These are phyloP conservation scores for Phrynocephalus vlangalii DNA, from an alignment of 2,797 vertebrate genomes.

Conservation along the genomic window DNA sequence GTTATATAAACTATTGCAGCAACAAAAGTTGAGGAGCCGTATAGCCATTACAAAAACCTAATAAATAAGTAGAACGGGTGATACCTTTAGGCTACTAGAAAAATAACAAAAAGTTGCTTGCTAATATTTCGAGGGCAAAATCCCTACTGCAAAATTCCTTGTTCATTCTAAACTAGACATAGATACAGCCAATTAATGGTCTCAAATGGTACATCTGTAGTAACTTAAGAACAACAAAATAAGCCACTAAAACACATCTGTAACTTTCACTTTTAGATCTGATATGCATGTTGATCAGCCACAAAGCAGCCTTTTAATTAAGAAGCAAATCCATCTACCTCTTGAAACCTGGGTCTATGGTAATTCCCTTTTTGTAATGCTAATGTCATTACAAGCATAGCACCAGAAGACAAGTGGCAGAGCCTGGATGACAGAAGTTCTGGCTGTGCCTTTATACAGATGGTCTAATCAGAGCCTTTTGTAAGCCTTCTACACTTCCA, in stretches of 20 bases:
- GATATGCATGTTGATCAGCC: fast-evolving
- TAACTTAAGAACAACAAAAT: too few relatives aligned
- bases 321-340: conserved; percentile 21
- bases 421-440: conserved; percentile 57
- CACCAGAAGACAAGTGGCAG: conserved; percentile 50
- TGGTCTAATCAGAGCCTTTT: conserved; percentile 57
- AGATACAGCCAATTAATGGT: too few relatives aligned
- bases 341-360: conserved; percentile 31
- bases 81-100: too few relatives aligned
- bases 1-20: too few relatives aligned
- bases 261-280: conserved; percentile 7
- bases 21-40: too few relatives aligned
- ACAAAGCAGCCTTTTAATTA: conserved; percentile 60
- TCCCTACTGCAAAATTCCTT: too few relatives aligned
- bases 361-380: conserved; percentile 75
- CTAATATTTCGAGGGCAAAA: too few relatives aligned
- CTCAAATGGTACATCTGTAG: too few relatives aligned
- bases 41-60: too few relatives aligned
- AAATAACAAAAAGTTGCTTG: too few relatives aligned
- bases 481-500: conserved; percentile 3
- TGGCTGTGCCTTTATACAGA: conserved; percentile 49
- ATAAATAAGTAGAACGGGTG: too few relatives aligned
- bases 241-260: not conserved
- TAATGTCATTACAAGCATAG: conserved; percentile 71
- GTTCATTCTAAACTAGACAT: too few relatives aligned